Percentiles rank a stretch among this genome's conserved stretches.
Conservation (phyloP, 2,113 vertebrate species). For the Oncorhynchus mykiss region DNA sequence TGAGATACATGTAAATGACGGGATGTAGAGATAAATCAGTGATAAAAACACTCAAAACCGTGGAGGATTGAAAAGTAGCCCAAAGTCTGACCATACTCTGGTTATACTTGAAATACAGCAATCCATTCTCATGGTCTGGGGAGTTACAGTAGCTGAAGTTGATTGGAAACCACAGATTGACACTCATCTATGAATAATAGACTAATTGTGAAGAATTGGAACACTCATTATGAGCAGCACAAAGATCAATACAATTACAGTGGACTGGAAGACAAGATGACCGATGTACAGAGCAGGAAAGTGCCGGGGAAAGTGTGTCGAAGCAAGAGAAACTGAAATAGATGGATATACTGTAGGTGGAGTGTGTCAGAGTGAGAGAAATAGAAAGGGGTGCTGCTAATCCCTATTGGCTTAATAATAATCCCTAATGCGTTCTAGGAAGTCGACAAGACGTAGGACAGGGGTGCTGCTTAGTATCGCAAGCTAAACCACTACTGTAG, state of each 20-base stretch:
- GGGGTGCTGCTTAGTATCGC: conserved; percentile 9
- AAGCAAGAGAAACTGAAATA: neutral
- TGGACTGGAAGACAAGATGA: conserved; percentile 13
- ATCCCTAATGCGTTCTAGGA: neutral
- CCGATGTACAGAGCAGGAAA: conserved; percentile 4
- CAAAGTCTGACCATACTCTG: no score
- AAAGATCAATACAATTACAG: neutral
- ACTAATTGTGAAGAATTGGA: no score
- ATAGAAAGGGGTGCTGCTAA: conserved; percentile 34
- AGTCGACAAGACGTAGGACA: conserved; percentile 14
- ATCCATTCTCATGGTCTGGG: no score
- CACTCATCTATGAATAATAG: no score
- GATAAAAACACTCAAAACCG: no score
- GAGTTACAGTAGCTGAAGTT: no score
- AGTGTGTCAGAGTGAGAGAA: conserved; percentile 3
- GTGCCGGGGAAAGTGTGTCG: no score
- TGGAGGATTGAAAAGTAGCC: no score
- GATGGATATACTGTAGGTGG: neutral
- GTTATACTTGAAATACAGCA: no score
- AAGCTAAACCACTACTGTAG: neutral
- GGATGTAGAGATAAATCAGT: no score
- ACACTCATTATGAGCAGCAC: neutral
- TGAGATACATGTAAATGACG: no score
- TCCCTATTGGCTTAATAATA: conserved; percentile 8
- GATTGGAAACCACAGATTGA: no score